These are phyloP conservation scores for Macrosiphum euphorbiae DNA, from an alignment of 2,888 invertebrate genomes.

Conservation along the genomic window DNA sequence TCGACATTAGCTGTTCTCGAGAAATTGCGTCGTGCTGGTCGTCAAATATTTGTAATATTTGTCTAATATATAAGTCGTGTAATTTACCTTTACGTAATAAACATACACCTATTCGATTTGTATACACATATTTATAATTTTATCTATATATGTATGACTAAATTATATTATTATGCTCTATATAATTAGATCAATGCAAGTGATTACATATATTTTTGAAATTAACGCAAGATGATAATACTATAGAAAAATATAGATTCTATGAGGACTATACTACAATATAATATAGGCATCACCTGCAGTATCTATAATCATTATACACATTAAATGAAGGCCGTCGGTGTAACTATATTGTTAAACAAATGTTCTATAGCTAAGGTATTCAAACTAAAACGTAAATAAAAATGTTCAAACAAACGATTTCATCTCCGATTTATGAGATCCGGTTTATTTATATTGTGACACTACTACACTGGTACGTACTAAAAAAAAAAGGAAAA, in stretches of 20 bases:
- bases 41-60: not conserved
- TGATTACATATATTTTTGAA: not conserved
- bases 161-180: not conserved
- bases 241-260: not conserved
- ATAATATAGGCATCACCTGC: not conserved
- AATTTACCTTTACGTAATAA: not conserved
- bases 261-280: not conserved
- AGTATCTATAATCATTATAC: not conserved
- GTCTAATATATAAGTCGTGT: not conserved
- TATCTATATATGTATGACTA: not conserved
- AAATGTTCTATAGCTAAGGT: not conserved
- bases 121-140: not conserved
- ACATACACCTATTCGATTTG: not conserved
- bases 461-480: too few species aligned
- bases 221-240: not conserved
- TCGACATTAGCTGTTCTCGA: not conserved
- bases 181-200: not conserved
- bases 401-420: not conserved
- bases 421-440: not conserved
- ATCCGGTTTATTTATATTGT: not conserved
- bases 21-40: not conserved
- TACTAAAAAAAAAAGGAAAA: not conserved
- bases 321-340: not conserved
- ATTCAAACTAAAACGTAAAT: not conserved
- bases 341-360: not conserved